Evolutionary conservation across 2,888 invertebrate genomes (phyloP), one percentile per base, ranked within the genome.

Genomic region (Matsumyia berberina): DNA sequence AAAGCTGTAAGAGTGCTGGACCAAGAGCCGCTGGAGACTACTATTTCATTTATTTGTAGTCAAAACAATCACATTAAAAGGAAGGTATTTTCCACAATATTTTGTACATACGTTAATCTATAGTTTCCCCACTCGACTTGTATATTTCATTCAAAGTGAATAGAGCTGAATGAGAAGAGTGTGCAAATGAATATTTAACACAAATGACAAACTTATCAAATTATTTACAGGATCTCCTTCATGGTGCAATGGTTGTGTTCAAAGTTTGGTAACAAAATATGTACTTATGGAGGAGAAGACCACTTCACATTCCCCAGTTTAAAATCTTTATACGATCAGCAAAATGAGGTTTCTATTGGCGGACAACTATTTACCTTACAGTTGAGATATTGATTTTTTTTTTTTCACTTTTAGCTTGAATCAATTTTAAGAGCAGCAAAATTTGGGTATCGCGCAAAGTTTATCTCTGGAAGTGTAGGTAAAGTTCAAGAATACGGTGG

Each of bases 31-130:
- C 93, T 96, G 0, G 99, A 99, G 91, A 98, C 97, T 92, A 93
- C 99, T 9, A 96, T 99, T 90, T 96, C 97, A 8, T 99, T 99
- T 90, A 98, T 99, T 88, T 99, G 99, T 91, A 99, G 99, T 67
- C 97, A 98, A 79, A 99, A 99, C 91, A 99, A 99, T 92, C 96
- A 99, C 90, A 98, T 99, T 88, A 93, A 94, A 86, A 94, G 97
- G 97, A 96, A 92, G 88, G 77, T 60, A 35, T 42, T 76, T 33
- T 72, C 8, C 31, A 44, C 49, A 33, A 44, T 39, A 62, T 12
- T 17, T 17, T 33, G 44, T 12, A 8, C 33, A 60, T 33, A 6
- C 2, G 8, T 42, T 6, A 15, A n/a, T n/a, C n/a, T 8, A n/a
- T 58, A n/a, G 5, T 35, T 11, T 33, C 2, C 4, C 12, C 17